A percentile compares a stretch with the other conserved stretches of the same genome.
Evolutionary conservation across 1,140 invertebrate species (phyloP).

Genomic region (Dendroctonus valens): DNA sequence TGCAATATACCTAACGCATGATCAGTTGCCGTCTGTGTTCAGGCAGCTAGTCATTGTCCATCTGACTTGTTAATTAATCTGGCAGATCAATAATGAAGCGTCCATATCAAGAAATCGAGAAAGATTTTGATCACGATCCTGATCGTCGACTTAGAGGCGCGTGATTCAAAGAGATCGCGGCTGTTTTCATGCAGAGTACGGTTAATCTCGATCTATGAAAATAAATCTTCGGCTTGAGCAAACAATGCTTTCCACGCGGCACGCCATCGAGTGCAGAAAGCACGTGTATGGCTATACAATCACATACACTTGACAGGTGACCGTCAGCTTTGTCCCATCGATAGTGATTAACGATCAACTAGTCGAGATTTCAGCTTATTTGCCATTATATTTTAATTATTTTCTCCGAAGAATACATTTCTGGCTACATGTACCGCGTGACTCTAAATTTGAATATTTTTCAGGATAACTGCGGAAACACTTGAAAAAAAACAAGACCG

Average conservation of each 20-base stretch:
- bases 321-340: slow-evolving; percentile 18
- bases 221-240: slow-evolving; percentile 32
- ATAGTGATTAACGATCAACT: no score
- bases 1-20: no score
- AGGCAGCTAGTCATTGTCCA: background rate
- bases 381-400: no score
- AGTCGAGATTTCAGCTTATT: no score
- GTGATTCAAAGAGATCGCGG: slow-evolving; percentile 25
- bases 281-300: slow-evolving; percentile 31
- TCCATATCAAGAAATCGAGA: slow-evolving; percentile 6
- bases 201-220: slow-evolving; percentile 32
- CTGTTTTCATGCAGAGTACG: slow-evolving; percentile 11
- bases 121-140: slow-evolving; percentile 32
- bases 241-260: slow-evolving; percentile 32
- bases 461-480: no score
- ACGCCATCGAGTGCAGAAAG: slow-evolving; percentile 22
- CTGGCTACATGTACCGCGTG: no score
- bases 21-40: no score
- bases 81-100: slow-evolving; percentile 14
- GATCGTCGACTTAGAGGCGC: slow-evolving; percentile 25
- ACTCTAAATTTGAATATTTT: no score
- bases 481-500: no score
- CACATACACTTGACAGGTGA: slow-evolving; percentile 33
- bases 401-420: no score
- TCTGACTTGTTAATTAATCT: slow-evolving; percentile 16